Base-by-base conservation (phyloP, 2,113 vertebrate genomes). In the Variabilichromis moorii region DNA sequence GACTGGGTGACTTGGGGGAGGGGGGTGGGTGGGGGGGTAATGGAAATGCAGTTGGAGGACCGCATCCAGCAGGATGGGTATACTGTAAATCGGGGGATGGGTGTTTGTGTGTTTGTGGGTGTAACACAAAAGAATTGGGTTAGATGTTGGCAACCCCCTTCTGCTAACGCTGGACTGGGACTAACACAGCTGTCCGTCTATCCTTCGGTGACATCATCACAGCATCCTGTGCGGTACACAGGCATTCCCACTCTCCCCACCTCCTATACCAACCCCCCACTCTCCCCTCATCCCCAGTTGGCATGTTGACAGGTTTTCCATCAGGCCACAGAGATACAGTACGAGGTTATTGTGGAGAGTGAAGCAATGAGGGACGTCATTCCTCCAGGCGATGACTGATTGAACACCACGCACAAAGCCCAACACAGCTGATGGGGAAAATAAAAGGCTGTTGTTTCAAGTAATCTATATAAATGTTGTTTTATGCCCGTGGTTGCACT, bases 81-180 rank as follows among this genome's bases (percentile, higher is more conserved):
- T 57, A 87, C 89, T 85, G 87, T 92, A 61, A 90, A 87, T 17
- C 33, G 83, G 87, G 90, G 84, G 89, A 84, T 68, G 88, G 80
- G 82, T 66, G 88, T 85, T n/a, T 91, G 24, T 80, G 3, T 42
- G 61, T 89, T 82, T 53, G 12, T 63, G 47, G 51, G 63, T 35
- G 28, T 26, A 19, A 82, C 53, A 90, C 88, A 95, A 93, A 96
- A 88, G 92, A 92, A 93, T 50, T 89, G 86, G 94, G 92, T 91
- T 90, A 88, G 55, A 89, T 80, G 80, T 85, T 76, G 53, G 73
- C 57, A 79, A 66, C 81, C 90, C 83, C 83, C 86, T 10, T 7
- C 86, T 82, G 90, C 81, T 92, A 88, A 94, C 88, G 87, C 93
- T 94, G 92, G 89, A 87, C 86, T 19, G 81, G 84, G 83, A 86